phyloP scores from a whole-genome alignment of 2,113 vertebrate species.

The Spea multiplicata region DNA sequence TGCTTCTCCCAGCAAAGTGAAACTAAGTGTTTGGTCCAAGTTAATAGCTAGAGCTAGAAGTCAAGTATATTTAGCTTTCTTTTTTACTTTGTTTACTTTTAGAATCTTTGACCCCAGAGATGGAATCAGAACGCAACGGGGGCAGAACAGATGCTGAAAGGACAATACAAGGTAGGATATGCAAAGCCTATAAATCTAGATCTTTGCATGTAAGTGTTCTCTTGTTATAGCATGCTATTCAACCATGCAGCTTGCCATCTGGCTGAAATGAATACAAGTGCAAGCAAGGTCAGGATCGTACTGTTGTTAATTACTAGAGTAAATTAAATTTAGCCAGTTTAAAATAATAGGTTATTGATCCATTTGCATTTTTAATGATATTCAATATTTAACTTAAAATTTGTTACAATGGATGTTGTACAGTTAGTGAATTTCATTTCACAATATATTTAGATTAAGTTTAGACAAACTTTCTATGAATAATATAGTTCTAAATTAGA shows the following conservation, averaged over 20 bases:
- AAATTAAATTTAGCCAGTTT: constrained; percentile 59
- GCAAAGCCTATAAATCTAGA: constrained; percentile 96
- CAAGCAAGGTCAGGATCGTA: constrained; percentile 94
- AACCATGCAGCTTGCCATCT: constrained; percentile 96
- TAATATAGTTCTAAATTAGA: too few relatives aligned
- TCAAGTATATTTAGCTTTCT: not conserved
- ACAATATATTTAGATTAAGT: not conserved
- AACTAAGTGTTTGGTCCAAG: too few relatives aligned
- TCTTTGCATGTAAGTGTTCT: constrained; percentile 86
- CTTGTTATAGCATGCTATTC: constrained; percentile 92
- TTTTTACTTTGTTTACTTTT: constrained; percentile 60
- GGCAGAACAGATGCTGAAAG: constrained; percentile 99
- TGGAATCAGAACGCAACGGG: constrained; percentile 98
- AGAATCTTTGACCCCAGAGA: constrained; percentile 99
- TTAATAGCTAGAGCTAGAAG: too few relatives aligned
- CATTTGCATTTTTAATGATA: not conserved
- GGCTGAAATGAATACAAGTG: constrained; percentile 90
- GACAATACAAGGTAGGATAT: constrained; percentile 99
- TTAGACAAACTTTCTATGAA: too few relatives aligned
- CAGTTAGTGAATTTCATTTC: not conserved
- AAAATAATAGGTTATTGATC: constrained; percentile 34
- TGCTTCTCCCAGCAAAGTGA: too few relatives aligned
- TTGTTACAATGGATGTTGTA: too few relatives aligned
- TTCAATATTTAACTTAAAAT: not conserved
- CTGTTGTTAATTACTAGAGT: constrained; percentile 71